Evolutionary conservation across 2,797 vertebrate species (phyloP).

Genomic region (Tokudaia tokunoshimensis): DNA sequence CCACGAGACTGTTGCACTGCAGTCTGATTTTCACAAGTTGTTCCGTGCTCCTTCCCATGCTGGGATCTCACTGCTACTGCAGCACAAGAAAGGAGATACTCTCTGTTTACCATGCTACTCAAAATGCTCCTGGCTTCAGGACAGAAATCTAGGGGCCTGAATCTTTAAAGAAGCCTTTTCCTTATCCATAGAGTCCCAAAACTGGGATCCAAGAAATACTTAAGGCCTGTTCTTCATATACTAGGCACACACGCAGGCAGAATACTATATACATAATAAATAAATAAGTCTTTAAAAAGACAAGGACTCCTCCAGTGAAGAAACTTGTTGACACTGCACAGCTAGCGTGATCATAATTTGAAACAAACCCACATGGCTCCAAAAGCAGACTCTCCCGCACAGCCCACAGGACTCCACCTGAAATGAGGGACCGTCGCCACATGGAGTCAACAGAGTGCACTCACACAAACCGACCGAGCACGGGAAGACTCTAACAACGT

Average conservation of each 20-base stretch:
- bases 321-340: neutral
- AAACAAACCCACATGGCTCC: neutral
- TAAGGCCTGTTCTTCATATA: neutral
- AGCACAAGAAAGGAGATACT: slow-evolving; percentile 29
- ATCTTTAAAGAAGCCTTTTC: slow-evolving; percentile 53
- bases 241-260: neutral
- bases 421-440: neutral
- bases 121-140: slow-evolving; percentile 37
- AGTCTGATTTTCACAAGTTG: neutral
- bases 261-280: too few relatives aligned
- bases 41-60: neutral
- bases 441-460: neutral
- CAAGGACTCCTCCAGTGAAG: slow-evolving; percentile 23
- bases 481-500: neutral
- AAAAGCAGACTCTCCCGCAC: neutral
- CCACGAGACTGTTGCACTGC: neutral
- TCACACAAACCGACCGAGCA: neutral
- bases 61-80: slow-evolving; percentile 1
- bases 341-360: neutral
- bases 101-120: slow-evolving; percentile 48
- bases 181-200: slow-evolving; percentile 27
- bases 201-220: slow-evolving; percentile 42
- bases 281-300: neutral
- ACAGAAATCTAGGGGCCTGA: slow-evolving; percentile 39
- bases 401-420: neutral